Evolutionary conservation across 1,140 invertebrate genomes (phyloP).

Genomic region (Dreissena polymorpha): DNA sequence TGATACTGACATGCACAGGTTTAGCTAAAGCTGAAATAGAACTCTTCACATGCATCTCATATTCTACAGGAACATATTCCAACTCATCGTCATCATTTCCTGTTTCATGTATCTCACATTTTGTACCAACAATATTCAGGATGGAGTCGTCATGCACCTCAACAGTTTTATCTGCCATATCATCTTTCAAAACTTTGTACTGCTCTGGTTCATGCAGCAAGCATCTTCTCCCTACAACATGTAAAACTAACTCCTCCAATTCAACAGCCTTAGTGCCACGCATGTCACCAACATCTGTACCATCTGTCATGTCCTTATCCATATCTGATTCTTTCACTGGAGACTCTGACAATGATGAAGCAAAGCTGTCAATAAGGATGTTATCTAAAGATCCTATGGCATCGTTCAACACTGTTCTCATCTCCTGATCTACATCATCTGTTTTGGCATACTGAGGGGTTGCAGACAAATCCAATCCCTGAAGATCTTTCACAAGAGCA

Average conservation of each 20-base stretch:
- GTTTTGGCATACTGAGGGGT: constrained; percentile 53
- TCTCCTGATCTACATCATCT: constrained; percentile 43
- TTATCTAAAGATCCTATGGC: constrained; percentile 62
- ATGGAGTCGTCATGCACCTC: constrained; percentile 36
- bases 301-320: constrained; percentile 1
- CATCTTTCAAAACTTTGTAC: neutral
- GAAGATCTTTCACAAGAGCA: constrained; percentile 48
- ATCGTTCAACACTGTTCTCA: constrained; percentile 60
- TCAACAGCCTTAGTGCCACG: constrained; percentile 10
- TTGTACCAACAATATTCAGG: constrained; percentile 25
- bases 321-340: constrained; percentile 1
- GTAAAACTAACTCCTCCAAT: constrained; percentile 38
- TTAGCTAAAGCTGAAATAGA: too few relatives aligned
- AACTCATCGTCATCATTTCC: too few relatives aligned
- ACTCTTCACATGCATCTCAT: too few relatives aligned
- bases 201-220: constrained; percentile 23
- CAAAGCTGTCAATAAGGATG: constrained; percentile 46
- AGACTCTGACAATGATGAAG: constrained; percentile 20
- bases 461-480: constrained; percentile 45
- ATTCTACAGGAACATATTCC: too few relatives aligned
- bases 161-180: constrained; percentile 13
- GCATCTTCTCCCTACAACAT: constrained; percentile 40
- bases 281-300: neutral
- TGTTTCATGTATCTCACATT: constrained; percentile 29
- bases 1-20: neutral